Percentiles rank a stretch among this genome's conserved stretches.
These are phyloP conservation scores for Pelecanus crispus DNA, from an alignment of 2,113 vertebrate species.

Conservation along the genomic window DNA sequence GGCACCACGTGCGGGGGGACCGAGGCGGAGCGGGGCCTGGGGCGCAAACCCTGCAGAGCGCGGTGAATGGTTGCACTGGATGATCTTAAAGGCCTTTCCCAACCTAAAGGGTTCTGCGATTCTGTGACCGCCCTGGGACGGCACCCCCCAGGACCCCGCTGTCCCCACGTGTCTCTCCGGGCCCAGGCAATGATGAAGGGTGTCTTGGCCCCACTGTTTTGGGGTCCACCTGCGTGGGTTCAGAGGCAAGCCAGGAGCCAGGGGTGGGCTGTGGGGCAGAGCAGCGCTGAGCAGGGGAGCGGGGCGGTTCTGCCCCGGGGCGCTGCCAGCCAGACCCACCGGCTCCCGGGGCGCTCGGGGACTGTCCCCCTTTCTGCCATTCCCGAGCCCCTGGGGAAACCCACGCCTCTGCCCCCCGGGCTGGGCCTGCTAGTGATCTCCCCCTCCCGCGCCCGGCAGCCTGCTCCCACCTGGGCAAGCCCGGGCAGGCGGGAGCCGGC, in stretches of 20 bases:
- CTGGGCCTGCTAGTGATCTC: rapidly evolving
- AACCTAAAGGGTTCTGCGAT: too few relatives aligned
- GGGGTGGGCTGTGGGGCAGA: neutral
- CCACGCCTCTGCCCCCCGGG: neutral
- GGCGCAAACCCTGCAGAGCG: neutral
- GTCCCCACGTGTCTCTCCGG: neutral
- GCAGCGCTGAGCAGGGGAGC: neutral
- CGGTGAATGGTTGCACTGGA: too few relatives aligned
- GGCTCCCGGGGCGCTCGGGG: rapidly evolving
- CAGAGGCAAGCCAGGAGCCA: neutral
- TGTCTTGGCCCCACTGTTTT: rapidly evolving
- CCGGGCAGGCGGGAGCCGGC: neutral
- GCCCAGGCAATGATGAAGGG: neutral
- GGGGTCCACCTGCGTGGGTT: neutral
- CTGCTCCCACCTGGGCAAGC: neutral
- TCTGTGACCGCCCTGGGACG: rapidly evolving
- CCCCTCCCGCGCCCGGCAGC: neutral
- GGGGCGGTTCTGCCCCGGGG: neutral
- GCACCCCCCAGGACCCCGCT: neutral
- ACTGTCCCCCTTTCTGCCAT: neutral
- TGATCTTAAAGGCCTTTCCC: too few relatives aligned
- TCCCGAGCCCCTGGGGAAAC: neutral
- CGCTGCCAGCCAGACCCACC: neutral
- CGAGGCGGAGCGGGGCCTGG: rapidly evolving
- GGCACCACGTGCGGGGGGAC: neutral